Percentiles rank a stretch among this genome's conserved stretches.
Evolutionary conservation across 2,888 invertebrate species (phyloP).

Genomic region (Amblyteles armatorius): DNA sequence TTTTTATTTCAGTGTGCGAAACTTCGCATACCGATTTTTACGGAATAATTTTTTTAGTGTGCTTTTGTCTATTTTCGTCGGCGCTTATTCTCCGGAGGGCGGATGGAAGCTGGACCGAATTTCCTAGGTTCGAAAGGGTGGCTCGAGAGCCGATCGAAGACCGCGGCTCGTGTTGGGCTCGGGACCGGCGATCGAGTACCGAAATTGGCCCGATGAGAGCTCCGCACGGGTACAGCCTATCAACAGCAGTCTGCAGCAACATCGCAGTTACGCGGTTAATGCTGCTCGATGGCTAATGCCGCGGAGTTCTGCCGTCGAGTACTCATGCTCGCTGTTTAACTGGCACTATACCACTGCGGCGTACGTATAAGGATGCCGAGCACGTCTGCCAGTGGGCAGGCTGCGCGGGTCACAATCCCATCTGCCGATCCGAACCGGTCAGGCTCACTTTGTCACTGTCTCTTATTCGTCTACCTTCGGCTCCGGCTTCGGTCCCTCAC

Average conservation of each 20-base stretch:
- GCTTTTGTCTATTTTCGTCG: background rate
- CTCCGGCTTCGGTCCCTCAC: slow-evolving; percentile 28
- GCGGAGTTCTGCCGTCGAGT: slow-evolving; percentile 67
- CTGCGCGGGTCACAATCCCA: slow-evolving; percentile 83
- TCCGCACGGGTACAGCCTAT: slow-evolving; percentile 39
- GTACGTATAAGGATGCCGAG: slow-evolving; percentile 75
- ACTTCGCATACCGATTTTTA: too few relatives aligned
- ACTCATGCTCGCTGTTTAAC: slow-evolving; percentile 52
- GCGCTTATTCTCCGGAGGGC: slow-evolving; percentile 11
- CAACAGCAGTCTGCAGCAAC: slow-evolving; percentile 44
- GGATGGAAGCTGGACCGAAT: background rate
- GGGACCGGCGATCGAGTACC: slow-evolving; percentile 66
- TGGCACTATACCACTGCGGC: slow-evolving; percentile 54
- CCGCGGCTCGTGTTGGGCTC: slow-evolving; percentile 61
- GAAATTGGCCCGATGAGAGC: slow-evolving; percentile 58
- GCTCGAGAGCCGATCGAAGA: slow-evolving; percentile 15
- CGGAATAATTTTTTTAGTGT: too few relatives aligned
- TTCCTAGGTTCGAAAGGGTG: slow-evolving; percentile 44
- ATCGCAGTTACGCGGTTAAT: slow-evolving; percentile 56
- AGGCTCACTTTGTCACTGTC: slow-evolving; percentile 65
- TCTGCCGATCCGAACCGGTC: slow-evolving; percentile 81
- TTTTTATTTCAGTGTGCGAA: too few relatives aligned
- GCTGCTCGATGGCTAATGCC: slow-evolving; percentile 38
- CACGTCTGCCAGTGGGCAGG: slow-evolving; percentile 79
- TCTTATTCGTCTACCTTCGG: slow-evolving; percentile 61